Percentiles rank a stretch among this genome's conserved stretches.
Conservation (phyloP, 2,888 invertebrate species). For the Bhutanitis thaidina region DNA sequence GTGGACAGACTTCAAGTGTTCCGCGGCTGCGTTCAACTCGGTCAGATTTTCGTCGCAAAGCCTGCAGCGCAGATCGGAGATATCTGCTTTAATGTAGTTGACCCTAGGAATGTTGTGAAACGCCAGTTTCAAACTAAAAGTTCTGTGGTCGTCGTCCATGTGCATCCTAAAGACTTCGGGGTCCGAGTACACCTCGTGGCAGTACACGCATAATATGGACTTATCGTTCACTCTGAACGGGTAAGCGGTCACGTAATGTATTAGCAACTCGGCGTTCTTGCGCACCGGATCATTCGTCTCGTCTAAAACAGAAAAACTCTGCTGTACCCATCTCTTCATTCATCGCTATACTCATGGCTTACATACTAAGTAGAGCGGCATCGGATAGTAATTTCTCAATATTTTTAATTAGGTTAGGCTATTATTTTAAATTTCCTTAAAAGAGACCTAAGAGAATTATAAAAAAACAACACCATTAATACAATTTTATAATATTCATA, state of each 20-base stretch:
- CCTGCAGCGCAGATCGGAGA: conserved; percentile 54
- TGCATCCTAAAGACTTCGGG: conserved; percentile 54
- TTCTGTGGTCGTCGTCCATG: conserved; percentile 56
- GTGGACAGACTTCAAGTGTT: conserved; percentile 46
- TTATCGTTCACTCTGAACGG: conserved; percentile 70
- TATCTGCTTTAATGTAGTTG: conserved; percentile 64
- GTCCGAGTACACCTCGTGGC: conserved; percentile 62
- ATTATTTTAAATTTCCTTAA: too few species aligned
- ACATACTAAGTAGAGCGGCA: not conserved
- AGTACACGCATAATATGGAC: conserved; percentile 67
- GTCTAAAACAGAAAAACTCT: conserved; percentile 66
- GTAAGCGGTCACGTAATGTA: conserved; percentile 64
- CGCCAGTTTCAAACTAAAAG: conserved; percentile 54
- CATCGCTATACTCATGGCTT: not conserved
- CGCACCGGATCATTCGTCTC: conserved; percentile 59
- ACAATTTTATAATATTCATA: too few species aligned
- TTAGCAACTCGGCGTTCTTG: conserved; percentile 59
- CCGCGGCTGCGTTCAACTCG: conserved; percentile 44
- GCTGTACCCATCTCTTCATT: conserved; percentile 11
- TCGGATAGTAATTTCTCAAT: too few species aligned
- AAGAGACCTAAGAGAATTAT: too few species aligned
- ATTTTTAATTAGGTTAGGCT: too few species aligned
- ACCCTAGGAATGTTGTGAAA: conserved; percentile 61
- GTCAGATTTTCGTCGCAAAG: conserved; percentile 38
- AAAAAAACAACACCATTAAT: too few species aligned